Percentiles rank a stretch among this genome's conserved stretches.
phyloP scores from a whole-genome alignment of 2,888 invertebrate genomes.

The Callosobruchus maculatus region DNA sequence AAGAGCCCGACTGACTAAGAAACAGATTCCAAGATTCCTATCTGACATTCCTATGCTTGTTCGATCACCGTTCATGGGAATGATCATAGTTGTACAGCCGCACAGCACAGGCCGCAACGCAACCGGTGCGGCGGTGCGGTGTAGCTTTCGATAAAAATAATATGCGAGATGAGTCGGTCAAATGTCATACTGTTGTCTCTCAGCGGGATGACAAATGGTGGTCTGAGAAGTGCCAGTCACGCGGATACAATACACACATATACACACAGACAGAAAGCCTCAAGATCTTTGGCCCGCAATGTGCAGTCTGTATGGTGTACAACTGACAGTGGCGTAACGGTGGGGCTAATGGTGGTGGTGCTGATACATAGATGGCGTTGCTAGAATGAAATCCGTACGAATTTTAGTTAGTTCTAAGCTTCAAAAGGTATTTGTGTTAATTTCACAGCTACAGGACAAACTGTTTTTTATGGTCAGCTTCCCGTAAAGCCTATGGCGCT shows the following conservation, averaged over 20 bases:
- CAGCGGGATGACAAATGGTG: conserved; percentile 47
- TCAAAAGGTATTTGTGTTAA: too few species aligned
- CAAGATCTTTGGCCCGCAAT: conserved; percentile 5
- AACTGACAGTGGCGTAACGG: not conserved
- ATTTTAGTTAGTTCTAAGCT: too few species aligned
- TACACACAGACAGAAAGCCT: conserved; percentile 5
- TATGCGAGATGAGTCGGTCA: conserved; percentile 45
- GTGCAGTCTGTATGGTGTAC: not conserved
- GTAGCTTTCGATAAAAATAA: conserved; percentile 29
- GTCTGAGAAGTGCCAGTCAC: conserved; percentile 44
- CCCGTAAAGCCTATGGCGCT: too few species aligned
- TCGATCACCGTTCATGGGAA: conserved; percentile 26
- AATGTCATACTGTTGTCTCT: conserved; percentile 45
- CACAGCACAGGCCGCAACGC: too few species aligned
- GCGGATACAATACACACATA: conserved; percentile 32
- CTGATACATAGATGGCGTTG: too few species aligned
- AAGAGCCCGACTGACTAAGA: too few species aligned
- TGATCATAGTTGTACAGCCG: conserved; percentile 27
- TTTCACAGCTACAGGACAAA: too few species aligned
- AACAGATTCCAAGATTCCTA: not conserved
- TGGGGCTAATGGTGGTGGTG: too few species aligned
- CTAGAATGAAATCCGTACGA: too few species aligned
- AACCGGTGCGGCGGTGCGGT: conserved; percentile 25
- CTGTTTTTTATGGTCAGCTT: too few species aligned
- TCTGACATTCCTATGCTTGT: not conserved